Evolutionary conservation across 2,888 invertebrate species (phyloP).

Genomic region (Callosobruchus maculatus): DNA sequence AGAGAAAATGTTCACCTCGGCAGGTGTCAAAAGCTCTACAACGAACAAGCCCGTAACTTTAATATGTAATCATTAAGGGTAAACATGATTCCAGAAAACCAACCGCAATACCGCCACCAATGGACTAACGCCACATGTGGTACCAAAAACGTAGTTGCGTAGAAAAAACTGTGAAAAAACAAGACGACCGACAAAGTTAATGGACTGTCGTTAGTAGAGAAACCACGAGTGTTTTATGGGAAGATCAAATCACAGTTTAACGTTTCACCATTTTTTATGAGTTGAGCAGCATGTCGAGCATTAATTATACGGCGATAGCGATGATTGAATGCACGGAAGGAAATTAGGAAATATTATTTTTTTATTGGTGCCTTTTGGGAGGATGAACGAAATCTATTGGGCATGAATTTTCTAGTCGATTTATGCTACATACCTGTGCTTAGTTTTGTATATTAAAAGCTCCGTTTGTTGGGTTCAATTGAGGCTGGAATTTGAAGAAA

Average conservation of each 20-base stretch:
- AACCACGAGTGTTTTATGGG: background rate
- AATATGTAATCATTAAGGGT: no score
- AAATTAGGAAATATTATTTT: background rate
- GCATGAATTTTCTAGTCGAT: no score
- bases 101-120: no score
- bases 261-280: background rate
- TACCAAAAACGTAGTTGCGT: background rate
- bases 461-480: no score
- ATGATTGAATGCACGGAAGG: background rate
- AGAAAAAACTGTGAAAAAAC: background rate
- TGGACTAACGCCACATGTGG: background rate
- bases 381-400: background rate
- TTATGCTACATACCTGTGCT: no score
- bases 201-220: background rate
- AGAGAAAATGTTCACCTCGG: no score
- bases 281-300: background rate
- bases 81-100: no score
- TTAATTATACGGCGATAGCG: background rate
- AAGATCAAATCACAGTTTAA: background rate
- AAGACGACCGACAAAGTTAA: background rate
- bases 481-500: no score
- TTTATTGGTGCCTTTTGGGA: background rate
- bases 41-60: no score
- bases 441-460: no score
- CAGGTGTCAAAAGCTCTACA: no score